phyloP scores from a whole-genome alignment of 2,888 invertebrate genomes.

The Drosophila trichaetosa region DNA sequence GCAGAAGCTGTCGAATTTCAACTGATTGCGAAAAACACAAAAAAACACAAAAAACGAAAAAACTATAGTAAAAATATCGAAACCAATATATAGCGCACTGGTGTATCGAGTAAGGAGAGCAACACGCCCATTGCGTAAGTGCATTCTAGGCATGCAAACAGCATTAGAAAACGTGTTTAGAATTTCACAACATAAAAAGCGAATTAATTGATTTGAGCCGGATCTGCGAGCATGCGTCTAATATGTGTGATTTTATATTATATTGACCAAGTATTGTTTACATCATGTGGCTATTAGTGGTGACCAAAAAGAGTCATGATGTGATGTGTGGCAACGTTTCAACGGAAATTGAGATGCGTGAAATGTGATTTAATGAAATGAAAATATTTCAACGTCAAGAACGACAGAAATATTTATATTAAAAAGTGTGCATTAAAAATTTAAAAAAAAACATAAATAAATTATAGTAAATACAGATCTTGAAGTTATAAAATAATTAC shows the following conservation, averaged over 20 bases:
- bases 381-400: background rate
- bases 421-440: background rate
- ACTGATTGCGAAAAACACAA: background rate
- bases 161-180: conserved; percentile 68
- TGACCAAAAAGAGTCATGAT: background rate
- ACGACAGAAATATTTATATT: background rate
- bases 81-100: background rate
- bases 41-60: background rate
- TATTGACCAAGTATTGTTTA: background rate
- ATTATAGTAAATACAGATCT: background rate
- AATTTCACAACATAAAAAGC: conserved; percentile 58
- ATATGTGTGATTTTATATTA: background rate
- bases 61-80: background rate
- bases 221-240: conserved; percentile 19
- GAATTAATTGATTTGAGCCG: conserved; percentile 9
- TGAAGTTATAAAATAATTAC: background rate
- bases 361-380: background rate
- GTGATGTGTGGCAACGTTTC: background rate
- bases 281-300: background rate
- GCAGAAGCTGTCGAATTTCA: conserved; percentile 38
- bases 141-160: conserved; percentile 54
- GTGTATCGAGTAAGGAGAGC: conserved; percentile 36
- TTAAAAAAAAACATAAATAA: background rate
- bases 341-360: background rate
- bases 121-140: conserved; percentile 63